A percentile compares a stretch with the other conserved stretches of the same genome.
These are phyloP conservation scores for Callocephalon fimbriatum DNA, from an alignment of 2,113 vertebrate species.

Conservation along the genomic window DNA sequence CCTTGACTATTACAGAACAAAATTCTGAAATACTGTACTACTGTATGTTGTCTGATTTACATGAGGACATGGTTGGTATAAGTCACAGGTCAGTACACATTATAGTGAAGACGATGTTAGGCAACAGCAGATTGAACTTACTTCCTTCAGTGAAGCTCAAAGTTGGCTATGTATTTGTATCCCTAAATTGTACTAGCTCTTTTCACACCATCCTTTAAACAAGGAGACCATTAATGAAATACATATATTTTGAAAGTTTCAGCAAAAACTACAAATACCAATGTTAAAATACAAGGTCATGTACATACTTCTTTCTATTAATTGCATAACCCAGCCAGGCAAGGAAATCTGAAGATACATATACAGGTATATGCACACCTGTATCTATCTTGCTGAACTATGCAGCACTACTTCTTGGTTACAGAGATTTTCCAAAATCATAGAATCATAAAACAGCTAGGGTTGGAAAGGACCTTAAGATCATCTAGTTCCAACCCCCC, in stretches of 20 bases:
- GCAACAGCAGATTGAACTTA: neutral
- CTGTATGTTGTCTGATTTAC: neutral
- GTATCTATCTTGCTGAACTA: neutral
- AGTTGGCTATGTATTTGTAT: neutral
- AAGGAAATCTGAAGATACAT: neutral
- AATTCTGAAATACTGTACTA: neutral
- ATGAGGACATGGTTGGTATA: neutral
- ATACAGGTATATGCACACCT: neutral
- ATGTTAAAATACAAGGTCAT: neutral
- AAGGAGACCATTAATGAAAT: neutral
- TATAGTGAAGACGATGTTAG: accelerated
- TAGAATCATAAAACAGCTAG: too few relatives aligned
- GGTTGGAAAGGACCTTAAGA: too few relatives aligned
- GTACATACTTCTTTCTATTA: neutral
- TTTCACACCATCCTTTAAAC: neutral
- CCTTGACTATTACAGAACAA: neutral
- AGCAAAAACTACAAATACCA: neutral
- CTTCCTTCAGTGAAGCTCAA: neutral
- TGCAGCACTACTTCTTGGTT: neutral
- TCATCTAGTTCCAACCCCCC: too few relatives aligned
- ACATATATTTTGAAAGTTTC: neutral
- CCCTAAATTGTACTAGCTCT: neutral
- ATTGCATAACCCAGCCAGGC: neutral
- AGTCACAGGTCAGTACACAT: neutral
- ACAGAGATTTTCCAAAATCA: neutral